Percentiles rank a stretch among this genome's conserved stretches.
phyloP scores from a whole-genome alignment of 2,888 invertebrate species.

The Diloba caeruleocephala region DNA sequence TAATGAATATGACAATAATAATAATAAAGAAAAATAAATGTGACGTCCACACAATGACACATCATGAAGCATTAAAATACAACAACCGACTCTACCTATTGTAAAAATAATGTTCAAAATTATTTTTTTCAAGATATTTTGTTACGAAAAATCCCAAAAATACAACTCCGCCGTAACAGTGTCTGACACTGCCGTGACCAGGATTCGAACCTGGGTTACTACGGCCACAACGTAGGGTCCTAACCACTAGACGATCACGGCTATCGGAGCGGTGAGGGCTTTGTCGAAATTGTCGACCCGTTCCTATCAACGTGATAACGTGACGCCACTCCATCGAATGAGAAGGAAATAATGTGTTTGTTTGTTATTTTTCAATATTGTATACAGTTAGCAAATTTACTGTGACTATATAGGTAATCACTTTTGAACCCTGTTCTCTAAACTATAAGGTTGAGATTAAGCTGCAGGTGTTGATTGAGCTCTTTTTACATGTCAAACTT shows the following conservation, averaged over 20 bases:
- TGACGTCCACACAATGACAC: no score
- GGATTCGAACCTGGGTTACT: slow-evolving; percentile 94
- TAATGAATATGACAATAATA: no score
- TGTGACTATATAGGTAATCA: no score
- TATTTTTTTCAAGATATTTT: not conserved
- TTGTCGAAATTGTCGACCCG: slow-evolving; percentile 8
- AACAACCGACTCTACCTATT: no score
- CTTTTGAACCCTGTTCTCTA: no score
- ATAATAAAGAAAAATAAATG: no score
- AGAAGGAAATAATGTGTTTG: not conserved
- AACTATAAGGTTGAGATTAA: no score
- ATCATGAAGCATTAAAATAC: no score
- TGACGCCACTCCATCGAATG: slow-evolving; percentile 16
- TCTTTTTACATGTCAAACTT: no score
- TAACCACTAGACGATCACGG: slow-evolving; percentile 94
- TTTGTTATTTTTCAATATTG: not conserved
- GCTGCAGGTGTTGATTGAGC: no score
- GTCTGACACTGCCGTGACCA: slow-evolving; percentile 89
- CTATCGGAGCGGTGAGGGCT: slow-evolving; percentile 70
- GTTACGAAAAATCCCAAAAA: slow-evolving; percentile 33
- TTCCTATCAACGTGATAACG: slow-evolving; percentile 7
- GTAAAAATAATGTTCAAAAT: no score
- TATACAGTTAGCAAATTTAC: not conserved
- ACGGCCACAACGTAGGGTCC: slow-evolving; percentile 93
- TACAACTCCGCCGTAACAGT: slow-evolving; percentile 63